Evolutionary conservation across 2,888 invertebrate species (phyloP), one percentile per base, ranked within the genome.

Genomic region (Standfussiana lucernea): DNA sequence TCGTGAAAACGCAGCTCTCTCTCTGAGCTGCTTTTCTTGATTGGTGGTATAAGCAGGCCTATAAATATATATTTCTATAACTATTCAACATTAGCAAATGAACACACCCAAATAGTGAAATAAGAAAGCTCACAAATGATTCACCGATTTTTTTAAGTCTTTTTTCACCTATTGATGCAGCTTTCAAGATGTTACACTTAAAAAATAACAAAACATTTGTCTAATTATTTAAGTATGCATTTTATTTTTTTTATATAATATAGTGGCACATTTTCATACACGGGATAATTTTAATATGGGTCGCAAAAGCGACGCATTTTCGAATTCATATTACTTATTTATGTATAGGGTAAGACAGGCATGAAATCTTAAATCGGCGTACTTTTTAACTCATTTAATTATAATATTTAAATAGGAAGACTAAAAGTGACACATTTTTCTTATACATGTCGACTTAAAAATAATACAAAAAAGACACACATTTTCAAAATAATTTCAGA

Each of bases 121-220:
- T 61, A 61, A 35, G 21, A 42, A 37, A 45, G 32, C 21, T 35
- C 74, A 35, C 13, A 72, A 24, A 47, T 32, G 4, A 21, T 61
- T 5, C 35, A 70, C 42, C 24, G 11, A 37, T 45, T 24, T 72
- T 37, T 13, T 13, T 13, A 53, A 21, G 18, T 47, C 13, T 24
- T 59, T n/a, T 32, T 50, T 59, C 56, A 32, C 37, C 18, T 3
- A 68, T 37, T 64, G 35, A 64, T 75, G 42, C 67, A 75, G 75
- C 76, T 81, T 76, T 81, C 1, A 28, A 45, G 8, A 64, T 62
- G 15, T 35, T 50, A 61, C 42, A 61, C 21, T 35, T 8, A 42
- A n/a, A 1, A 15, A 24, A 11, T 37, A 32, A 13, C 37, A 50
- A 32, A 40, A 35, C 4, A 28, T 28, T 28, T 35, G 28, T 64